Percentiles rank a stretch among this genome's conserved stretches.
phyloP scores from a whole-genome alignment of 2,797 vertebrate genomes.

The Danio jaintianensis region DNA sequence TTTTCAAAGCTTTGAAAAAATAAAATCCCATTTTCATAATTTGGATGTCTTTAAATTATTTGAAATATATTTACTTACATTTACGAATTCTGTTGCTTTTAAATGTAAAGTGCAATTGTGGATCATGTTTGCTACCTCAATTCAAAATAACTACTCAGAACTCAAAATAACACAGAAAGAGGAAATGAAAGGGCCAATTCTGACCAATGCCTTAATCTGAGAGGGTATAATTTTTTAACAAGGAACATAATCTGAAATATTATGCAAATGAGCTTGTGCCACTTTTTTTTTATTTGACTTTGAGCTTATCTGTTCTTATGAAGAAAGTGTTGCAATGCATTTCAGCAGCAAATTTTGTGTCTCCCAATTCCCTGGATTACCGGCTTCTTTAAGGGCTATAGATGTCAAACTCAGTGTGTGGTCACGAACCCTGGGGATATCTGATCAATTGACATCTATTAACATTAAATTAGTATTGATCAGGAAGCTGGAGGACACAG shows the following conservation, averaged over 20 bases:
- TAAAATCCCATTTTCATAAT: too few relatives aligned
- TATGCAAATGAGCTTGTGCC: neutral
- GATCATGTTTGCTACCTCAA: neutral
- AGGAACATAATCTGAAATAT: neutral
- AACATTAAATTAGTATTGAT: slow-evolving; percentile 82
- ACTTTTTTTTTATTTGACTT: slow-evolving; percentile 1
- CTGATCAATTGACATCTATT: slow-evolving; percentile 79
- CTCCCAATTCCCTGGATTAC: slow-evolving; percentile 55
- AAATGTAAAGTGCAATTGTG: neutral
- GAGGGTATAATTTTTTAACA: neutral
- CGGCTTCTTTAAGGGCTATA: slow-evolving; percentile 48
- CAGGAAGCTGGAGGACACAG: slow-evolving; percentile 70
- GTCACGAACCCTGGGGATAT: slow-evolving; percentile 58
- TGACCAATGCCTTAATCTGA: neutral
- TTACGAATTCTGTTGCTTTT: neutral
- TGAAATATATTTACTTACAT: neutral
- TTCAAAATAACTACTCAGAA: neutral
- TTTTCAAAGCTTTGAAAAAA: too few relatives aligned
- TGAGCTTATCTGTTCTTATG: neutral
- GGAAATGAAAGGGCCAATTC: neutral
- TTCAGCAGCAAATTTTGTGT: slow-evolving; percentile 3
- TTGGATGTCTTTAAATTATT: neutral
- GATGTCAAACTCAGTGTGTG: slow-evolving; percentile 47
- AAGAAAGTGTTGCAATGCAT: slow-evolving; percentile 26
- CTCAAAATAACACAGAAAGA: neutral